These are phyloP conservation scores for Microplitis manilae DNA, from an alignment of 2,888 invertebrate genomes.

Conservation along the genomic window DNA sequence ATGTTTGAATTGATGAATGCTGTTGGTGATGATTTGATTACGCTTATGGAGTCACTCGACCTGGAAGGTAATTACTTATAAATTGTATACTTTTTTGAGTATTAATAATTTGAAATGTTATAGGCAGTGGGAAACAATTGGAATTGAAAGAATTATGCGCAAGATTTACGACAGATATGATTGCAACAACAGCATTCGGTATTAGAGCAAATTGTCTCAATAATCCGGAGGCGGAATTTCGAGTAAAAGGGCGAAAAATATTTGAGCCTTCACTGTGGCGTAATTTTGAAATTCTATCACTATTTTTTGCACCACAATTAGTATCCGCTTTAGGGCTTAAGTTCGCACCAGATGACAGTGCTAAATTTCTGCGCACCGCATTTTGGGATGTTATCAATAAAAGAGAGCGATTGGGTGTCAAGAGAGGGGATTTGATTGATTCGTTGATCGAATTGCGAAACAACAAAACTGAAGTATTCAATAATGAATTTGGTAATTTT, in stretches of 20 bases:
- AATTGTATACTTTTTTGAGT: not conserved
- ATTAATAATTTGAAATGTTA: not conserved
- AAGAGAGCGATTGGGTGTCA: constrained; percentile 67
- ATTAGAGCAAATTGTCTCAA: constrained; percentile 71
- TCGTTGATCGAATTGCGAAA: constrained; percentile 70
- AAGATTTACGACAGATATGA: constrained; percentile 70
- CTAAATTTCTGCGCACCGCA: constrained; percentile 68
- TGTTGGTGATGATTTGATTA: not conserved
- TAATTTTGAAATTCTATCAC: constrained; percentile 66
- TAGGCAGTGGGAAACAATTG: constrained; percentile 52
- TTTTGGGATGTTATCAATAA: constrained; percentile 71
- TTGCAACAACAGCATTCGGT: constrained; percentile 73
- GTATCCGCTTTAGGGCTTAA: constrained; percentile 65
- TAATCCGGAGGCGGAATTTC: constrained; percentile 71
- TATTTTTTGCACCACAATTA: constrained; percentile 71
- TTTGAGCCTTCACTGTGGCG: constrained; percentile 67
- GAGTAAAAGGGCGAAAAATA: constrained; percentile 68
- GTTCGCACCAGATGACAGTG: constrained; percentile 66
- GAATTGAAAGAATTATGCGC: constrained; percentile 64
- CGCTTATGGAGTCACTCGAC: not conserved
- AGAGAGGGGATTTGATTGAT: constrained; percentile 72
- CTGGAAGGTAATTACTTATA: not conserved
- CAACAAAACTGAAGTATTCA: constrained; percentile 46
- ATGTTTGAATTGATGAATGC: not conserved
- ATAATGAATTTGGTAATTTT: constrained; percentile 45